Evolutionary conservation across 2,113 vertebrate species (phyloP).

Genomic region (Telmatochromis sp.): DNA sequence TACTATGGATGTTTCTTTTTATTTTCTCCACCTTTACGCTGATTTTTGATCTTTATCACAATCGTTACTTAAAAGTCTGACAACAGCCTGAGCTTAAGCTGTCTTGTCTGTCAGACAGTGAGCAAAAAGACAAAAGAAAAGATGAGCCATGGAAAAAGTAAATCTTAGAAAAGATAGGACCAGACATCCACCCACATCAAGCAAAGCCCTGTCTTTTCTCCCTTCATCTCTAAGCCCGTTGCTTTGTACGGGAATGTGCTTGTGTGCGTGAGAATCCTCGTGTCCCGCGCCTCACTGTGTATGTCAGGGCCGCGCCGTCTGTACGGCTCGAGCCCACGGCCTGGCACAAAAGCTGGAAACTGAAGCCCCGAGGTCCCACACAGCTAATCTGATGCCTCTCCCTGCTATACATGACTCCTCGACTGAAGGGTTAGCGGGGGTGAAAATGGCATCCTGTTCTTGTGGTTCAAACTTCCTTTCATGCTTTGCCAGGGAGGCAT

Average conservation of each 20-base stretch:
- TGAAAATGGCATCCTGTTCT: conserved; percentile 49
- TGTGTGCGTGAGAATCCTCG: conserved; percentile 18
- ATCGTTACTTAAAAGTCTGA: conserved; percentile 2
- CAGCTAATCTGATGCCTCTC: conserved; percentile 50
- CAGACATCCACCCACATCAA: conserved; percentile 44
- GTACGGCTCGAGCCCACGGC: conserved; percentile 12
- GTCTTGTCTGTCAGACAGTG: not conserved
- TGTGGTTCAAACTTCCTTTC: conserved; percentile 25
- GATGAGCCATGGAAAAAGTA: conserved; percentile 39
- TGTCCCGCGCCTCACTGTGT: not conserved
- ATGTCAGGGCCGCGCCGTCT: conserved; percentile 21
- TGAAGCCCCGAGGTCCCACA: conserved; percentile 27
- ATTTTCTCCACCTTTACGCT: not conserved
- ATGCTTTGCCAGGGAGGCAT: conserved; percentile 39
- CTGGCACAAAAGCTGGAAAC: conserved; percentile 54
- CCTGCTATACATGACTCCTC: conserved; percentile 24
- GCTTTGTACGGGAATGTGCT: conserved; percentile 35
- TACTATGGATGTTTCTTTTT: not conserved
- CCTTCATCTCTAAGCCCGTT: conserved; percentile 20
- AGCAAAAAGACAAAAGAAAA: conserved; percentile 19
- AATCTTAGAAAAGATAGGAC: conserved; percentile 33
- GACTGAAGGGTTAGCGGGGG: conserved; percentile 27
- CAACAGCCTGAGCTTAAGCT: not conserved
- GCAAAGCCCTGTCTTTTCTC: conserved; percentile 34
- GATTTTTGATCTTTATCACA: not conserved